Base-by-base conservation (phyloP, 64 coral and sea anemone genomes). In the Pachyseris speciosa region DNA sequence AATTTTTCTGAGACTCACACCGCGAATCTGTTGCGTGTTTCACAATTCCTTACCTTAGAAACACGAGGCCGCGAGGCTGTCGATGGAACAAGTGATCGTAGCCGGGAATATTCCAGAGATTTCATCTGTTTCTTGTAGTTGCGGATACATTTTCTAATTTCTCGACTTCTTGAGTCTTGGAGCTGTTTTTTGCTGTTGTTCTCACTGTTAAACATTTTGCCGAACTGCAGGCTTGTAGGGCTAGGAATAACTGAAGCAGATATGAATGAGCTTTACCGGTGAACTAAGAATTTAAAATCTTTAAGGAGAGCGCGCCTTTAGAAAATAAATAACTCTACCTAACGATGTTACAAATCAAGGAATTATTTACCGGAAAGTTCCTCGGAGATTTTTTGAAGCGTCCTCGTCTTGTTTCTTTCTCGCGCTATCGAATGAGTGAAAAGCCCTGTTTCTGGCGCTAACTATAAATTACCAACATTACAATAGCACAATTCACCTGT, bases 391-490 rank as follows among this genome's bases (percentile, higher is more conserved):
- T 67, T 50, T 64, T n/a, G n/a, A 77, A 52, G 24, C 81, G 31
- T 26, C 26, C 69, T 73, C 44, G 70, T 86, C 68, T 73, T 29
- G 66, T 59, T 84, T 36, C 52, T 69, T 10, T 47, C 59, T 53
- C 81, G 65, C 67, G 59, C 86, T 93, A 96, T 67, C 95, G 60
- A 86, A 93, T 86, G 95, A 96, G 72, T 96, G 95, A 93, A 93
- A 90, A 47, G 64, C 72, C 60, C 89, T 76, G 78, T 80, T 84
- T 93, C 86, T 96, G 69, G 94, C 95, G 95, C 95, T 93, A 92
- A 96, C 95, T 96, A 96, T 96, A 96, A 96, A 96, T 96, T 96
- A 86, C 95, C 95, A 90, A 96, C 88, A 96, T 96, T 96, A 96
- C 95, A 96, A 96, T 96, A 77, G 89, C 85, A 88, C 79, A 89